phyloP scores from a whole-genome alignment of 1,140 invertebrate species.

The Bombus haemorrhoidalis region DNA sequence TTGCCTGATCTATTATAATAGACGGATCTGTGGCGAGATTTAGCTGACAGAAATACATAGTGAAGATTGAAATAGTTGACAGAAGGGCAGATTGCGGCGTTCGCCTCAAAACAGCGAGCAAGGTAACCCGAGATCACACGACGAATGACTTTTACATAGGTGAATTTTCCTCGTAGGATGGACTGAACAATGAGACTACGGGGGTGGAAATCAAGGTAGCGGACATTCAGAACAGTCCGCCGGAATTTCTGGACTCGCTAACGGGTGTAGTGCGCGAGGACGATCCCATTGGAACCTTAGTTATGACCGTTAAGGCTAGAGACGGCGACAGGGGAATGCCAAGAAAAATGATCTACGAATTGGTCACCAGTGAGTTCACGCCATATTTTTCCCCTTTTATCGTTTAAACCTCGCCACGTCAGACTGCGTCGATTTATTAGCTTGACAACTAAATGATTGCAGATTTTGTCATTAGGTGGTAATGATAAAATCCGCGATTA shows the following conservation, averaged over 20 bases:
- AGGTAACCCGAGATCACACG: neutral
- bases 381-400: neutral
- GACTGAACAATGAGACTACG: conserved; percentile 87
- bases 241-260: conserved; percentile 91
- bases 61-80: neutral
- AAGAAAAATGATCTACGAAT: conserved; percentile 89
- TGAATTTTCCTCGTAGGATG: conserved; percentile 86
- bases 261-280: conserved; percentile 92
- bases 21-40: neutral
- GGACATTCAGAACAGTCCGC: conserved; percentile 92
- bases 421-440: neutral
- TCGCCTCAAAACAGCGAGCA: neutral
- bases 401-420: neutral
- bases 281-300: conserved; percentile 91
- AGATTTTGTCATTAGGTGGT: too few species aligned
- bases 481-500: too few species aligned
- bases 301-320: conserved; percentile 90
- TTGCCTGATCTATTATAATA: neutral
- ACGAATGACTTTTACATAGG: conserved; percentile 35
- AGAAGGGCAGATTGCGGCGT: neutral
- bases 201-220: conserved; percentile 89
- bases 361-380: conserved; percentile 89
- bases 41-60: neutral
- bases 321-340: conserved; percentile 93
- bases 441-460: too few species aligned